Base-by-base conservation (phyloP, 2,888 invertebrate species). In the Diogma glabrata region DNA sequence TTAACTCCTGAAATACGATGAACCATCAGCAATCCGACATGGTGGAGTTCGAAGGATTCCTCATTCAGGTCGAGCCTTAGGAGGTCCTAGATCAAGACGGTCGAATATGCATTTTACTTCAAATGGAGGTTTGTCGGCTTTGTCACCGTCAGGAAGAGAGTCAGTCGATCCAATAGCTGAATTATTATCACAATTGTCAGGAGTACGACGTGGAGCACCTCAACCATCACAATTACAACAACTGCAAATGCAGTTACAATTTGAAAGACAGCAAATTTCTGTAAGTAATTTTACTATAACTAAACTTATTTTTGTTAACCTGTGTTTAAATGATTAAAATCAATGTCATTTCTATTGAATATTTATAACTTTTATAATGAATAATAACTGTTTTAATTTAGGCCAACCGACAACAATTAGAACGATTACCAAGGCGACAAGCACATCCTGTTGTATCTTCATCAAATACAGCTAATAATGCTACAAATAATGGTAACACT, bases 131-230 rank as follows among this genome's bases (percentile, higher is more conserved):
- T 78, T 91, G 63, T 85, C 89, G 63, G 85, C 87, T 59, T 73
- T 88, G 64, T 88, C 88, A 61, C 91, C 93, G 59, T 90, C 69
- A 47, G 87, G 87, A 63, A 82, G 94, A 61, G 94, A 94, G 70
- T 84, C 89, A 57, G 94, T 94, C 57, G 96, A 96, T 75, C 95
- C 95, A 54, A 95, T 95, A 64, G 91, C 94, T 57, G 96, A 96
- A 75, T 76, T 96, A 58, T 75, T 96, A 58, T 93, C 94, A 53
- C 95, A 95, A 74, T 76, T 96, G 68, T 93, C 94, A 49, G 93
- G 93, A 62, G 94, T 93, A 59, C 77, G 95, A 63, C 84, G 74
- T 56, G 72, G 70, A 59, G 72, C 72, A 63, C 75, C 75, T 69
- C 77, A 61, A 61, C 84, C 87, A 60, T 83, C 84, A 60, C 88